Percentiles rank a stretch among this genome's conserved stretches.
Conservation (phyloP, 1,140 invertebrate genomes). For the Hyles vespertilio region DNA sequence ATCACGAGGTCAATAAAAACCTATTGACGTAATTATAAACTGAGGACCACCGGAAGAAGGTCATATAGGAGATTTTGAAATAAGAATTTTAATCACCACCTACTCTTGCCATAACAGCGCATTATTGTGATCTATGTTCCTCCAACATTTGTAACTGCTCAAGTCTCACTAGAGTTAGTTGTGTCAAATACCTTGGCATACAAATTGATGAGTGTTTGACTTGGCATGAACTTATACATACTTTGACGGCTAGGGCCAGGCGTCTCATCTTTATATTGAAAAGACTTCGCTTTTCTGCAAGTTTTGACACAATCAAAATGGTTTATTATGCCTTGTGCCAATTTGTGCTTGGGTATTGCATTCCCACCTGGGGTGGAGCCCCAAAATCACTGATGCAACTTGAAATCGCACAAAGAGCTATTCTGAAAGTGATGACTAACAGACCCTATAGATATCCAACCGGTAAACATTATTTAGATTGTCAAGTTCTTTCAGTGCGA, state of each 20-base stretch:
- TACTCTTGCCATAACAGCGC: too few species aligned
- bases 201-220: too few species aligned
- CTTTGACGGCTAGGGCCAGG: constrained; percentile 2
- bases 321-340: constrained; percentile 11
- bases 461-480: constrained; percentile 1
- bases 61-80: too few species aligned
- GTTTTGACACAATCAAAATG: neutral
- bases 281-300: constrained; percentile 9
- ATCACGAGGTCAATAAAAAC: too few species aligned
- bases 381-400: constrained; percentile 6
- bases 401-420: constrained; percentile 10
- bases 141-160: constrained; percentile 5
- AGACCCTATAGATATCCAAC: constrained; percentile 4
- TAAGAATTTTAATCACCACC: neutral
- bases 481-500: constrained; percentile 3
- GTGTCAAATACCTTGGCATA: constrained; percentile 15
- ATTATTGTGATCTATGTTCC: too few species aligned
- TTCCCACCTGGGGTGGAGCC: constrained; percentile 13
- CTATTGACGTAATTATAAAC: too few species aligned
- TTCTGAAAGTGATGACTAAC: constrained; percentile 10
- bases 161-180: neutral
- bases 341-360: constrained; percentile 14
- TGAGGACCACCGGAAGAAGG: too few species aligned
- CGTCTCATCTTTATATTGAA: constrained; percentile 16
- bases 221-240: neutral